phyloP scores from a whole-genome alignment of 1,140 invertebrate species.

The Pollicipes pollicipes region DNA sequence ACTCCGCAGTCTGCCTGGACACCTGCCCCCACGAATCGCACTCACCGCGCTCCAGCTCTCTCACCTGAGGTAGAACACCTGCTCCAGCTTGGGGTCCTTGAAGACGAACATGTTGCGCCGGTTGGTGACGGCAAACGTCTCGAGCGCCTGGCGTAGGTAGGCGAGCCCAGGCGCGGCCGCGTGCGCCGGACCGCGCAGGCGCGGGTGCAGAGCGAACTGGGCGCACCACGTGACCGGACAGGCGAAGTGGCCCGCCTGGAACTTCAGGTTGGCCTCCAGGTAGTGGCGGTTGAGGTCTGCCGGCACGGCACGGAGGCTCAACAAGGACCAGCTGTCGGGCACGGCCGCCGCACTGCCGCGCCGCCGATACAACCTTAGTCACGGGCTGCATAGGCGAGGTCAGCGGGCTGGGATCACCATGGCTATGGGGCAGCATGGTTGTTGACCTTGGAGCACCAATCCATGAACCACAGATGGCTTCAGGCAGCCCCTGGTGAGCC shows the following conservation, averaged over 20 bases:
- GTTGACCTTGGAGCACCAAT: too few relatives aligned
- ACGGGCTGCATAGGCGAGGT: too few relatives aligned
- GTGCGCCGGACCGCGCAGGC: constrained; percentile 26
- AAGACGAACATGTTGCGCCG: constrained; percentile 65
- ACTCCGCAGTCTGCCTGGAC: too few relatives aligned
- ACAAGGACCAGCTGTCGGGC: too few relatives aligned
- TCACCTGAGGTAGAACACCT: constrained; percentile 19
- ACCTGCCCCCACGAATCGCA: not conserved
- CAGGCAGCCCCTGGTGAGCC: too few relatives aligned
- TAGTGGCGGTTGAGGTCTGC: constrained; percentile 20
- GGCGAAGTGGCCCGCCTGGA: constrained; percentile 46
- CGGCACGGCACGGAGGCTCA: too few relatives aligned
- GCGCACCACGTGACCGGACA: constrained; percentile 55
- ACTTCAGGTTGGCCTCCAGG: constrained; percentile 33
- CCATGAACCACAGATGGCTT: too few relatives aligned
- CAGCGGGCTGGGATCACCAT: too few relatives aligned
- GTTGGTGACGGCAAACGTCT: constrained; percentile 53
- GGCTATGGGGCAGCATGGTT: too few relatives aligned
- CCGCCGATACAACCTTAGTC: too few relatives aligned
- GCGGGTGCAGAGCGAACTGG: constrained; percentile 48
- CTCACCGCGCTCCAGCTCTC: not conserved
- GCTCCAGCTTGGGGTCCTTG: constrained; percentile 40
- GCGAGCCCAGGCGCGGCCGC: constrained; percentile 23
- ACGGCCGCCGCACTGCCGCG: too few relatives aligned
- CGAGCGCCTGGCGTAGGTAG: constrained; percentile 43